Evolutionary conservation across 1,140 invertebrate species (phyloP).

Genomic region (Zaprionus camerounensis): DNA sequence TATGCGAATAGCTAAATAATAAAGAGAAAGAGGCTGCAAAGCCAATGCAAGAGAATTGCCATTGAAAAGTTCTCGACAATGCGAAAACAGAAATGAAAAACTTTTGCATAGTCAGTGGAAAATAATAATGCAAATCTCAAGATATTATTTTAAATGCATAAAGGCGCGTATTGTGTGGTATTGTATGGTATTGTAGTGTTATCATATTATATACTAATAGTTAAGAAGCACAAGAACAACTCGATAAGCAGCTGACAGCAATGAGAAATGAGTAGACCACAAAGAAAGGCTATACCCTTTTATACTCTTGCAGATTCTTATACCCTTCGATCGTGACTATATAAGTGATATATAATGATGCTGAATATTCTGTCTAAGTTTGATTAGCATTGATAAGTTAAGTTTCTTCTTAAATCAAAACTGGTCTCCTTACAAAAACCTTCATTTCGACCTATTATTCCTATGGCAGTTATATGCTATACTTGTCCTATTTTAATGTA

Average conservation of each 20-base stretch:
- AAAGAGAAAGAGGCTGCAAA: neutral
- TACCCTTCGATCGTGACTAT: no score
- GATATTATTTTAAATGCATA: neutral
- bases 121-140: neutral
- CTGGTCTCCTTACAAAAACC: no score
- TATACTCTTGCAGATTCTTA: no score
- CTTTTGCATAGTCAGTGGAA: neutral
- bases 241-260: neutral
- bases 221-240: neutral
- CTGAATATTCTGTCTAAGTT: no score
- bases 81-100: neutral
- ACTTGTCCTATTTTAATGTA: no score
- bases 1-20: neutral
- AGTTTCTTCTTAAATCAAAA: no score
- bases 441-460: no score
- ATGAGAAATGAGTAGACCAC: neutral
- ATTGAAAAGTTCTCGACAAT: constrained; percentile 4
- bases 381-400: no score
- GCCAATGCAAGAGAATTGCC: neutral
- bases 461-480: no score
- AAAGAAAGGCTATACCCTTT: no score
- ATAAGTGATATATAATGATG: no score
- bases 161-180: neutral
- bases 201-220: neutral
- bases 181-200: neutral